Percentiles rank a stretch among this genome's conserved stretches.
These are phyloP conservation scores for Mastomys coucha DNA, from an alignment of 2,113 vertebrate genomes.

Conservation along the genomic window DNA sequence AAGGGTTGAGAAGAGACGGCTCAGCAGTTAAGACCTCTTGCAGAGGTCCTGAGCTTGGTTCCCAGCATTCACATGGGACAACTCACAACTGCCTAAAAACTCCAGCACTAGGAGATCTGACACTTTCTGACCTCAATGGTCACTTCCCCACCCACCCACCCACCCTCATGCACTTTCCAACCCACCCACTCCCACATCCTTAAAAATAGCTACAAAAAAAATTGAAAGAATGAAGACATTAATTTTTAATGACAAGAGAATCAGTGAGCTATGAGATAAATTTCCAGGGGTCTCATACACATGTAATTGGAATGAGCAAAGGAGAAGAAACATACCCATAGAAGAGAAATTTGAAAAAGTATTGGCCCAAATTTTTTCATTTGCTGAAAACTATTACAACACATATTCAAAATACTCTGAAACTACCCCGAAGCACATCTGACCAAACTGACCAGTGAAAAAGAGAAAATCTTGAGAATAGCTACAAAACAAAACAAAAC, in stretches of 20 bases:
- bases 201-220: not conserved
- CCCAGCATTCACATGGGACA: not conserved
- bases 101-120: not conserved
- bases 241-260: not conserved
- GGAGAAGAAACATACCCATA: not conserved
- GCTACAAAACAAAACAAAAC: not conserved
- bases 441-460: constrained; percentile 5
- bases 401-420: not conserved
- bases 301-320: not conserved
- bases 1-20: not conserved
- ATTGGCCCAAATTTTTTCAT: not conserved
- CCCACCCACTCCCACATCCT: not conserved
- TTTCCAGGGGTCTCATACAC: not conserved
- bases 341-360: not conserved
- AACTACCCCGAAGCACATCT: not conserved
- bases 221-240: not conserved
- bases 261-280: not conserved
- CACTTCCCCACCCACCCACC: not conserved
- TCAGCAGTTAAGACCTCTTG: not conserved
- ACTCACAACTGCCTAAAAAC: not conserved
- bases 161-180: not conserved
- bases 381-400: not conserved
- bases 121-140: not conserved
- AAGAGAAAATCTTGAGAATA: constrained; percentile 16
- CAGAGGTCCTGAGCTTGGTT: not conserved